phyloP scores from a whole-genome alignment of 2,797 vertebrate genomes.

The Scarus forsteni region DNA sequence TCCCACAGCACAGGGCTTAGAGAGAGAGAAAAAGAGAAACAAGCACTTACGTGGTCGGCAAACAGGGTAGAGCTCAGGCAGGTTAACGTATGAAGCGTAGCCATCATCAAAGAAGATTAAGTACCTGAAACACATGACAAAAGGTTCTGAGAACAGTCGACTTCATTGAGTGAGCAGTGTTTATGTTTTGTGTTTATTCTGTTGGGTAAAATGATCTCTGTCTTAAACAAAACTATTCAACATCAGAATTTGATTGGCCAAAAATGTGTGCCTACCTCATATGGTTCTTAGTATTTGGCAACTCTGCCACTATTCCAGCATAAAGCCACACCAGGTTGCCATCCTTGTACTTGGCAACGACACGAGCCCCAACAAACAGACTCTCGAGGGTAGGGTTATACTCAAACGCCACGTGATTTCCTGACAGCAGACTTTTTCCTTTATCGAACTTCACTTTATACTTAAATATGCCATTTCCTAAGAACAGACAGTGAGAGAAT shows the following conservation, averaged over 20 bases:
- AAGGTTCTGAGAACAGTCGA: background rate
- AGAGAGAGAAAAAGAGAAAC: conserved; percentile 3
- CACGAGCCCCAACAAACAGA: conserved; percentile 93
- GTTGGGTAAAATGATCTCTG: background rate
- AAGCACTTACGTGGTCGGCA: conserved; percentile 90
- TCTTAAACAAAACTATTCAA: background rate
- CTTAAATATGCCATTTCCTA: conserved; percentile 89
- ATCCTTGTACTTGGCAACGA: conserved; percentile 98
- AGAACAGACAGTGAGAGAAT: conserved; percentile 4
- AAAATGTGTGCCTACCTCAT: conserved; percentile 86
- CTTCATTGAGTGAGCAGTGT: too few relatives aligned
- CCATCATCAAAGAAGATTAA: conserved; percentile 98
- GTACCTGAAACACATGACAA: conserved; percentile 84
- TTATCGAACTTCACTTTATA: conserved; percentile 99
- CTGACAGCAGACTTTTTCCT: conserved; percentile 97
- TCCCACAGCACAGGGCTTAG: background rate
- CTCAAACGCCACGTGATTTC: conserved; percentile 97
- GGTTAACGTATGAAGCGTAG: conserved; percentile 95
- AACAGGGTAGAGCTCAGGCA: conserved; percentile 93
- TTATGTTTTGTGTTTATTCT: too few relatives aligned
- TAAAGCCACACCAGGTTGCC: conserved; percentile 97
- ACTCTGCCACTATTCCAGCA: conserved; percentile 97
- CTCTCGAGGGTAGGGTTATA: conserved; percentile 91
- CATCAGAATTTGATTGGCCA: background rate
- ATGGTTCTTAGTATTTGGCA: conserved; percentile 95